Base-by-base conservation (phyloP, 2,888 invertebrate species). In the Hypsopygia costalis region DNA sequence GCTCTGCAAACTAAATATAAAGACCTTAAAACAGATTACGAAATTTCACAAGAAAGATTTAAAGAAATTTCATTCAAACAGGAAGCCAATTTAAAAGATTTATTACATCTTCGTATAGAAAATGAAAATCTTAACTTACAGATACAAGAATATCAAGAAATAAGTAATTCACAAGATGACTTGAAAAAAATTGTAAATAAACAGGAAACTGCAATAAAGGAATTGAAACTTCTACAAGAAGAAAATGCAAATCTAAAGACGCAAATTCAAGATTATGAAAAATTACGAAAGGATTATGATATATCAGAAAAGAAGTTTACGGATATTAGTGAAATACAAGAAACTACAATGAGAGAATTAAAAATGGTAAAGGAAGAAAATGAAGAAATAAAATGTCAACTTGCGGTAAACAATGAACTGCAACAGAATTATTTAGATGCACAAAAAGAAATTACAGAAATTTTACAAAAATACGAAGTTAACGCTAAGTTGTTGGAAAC, bases 301-400 rank as follows among this genome's bases (percentile, higher is more conserved):
- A 16, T 16, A 3, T 16, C 16, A 16, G 3, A 4, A 16, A 16
- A 16, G 4, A 16, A 2, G 16, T 16, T 3, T 4, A 16, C 57
- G 39, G 49, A 44, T 11, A 34, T 55, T 11, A 35, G 46, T 4
- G 47, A 62, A 27, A 49, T 62, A 46, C 49, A 56, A 48, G 47
- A 55, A 45, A 43, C 34, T 22, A 41, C 51, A 6, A 39, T 41
- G 3, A 47, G 44, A 36, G 58, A 71, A 49, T 40, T 73, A 11
- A 46, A 51, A 39, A 33, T 38, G n/a, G 41, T 65, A 25, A 53
- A 53, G 39, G 55, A 37, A 22, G 49, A 54, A 6, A 54, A 55
- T 41, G 36, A 45, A 40, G 40, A 35, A 6, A 33, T 44, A 6
- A 41, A 50, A 5, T 43, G 9, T 21, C 44, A 49, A 34, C 40